A percentile compares a stretch with the other conserved stretches of the same genome.
phyloP scores from a whole-genome alignment of 1,140 invertebrate species.

The Diabrotica undecimpunctata region DNA sequence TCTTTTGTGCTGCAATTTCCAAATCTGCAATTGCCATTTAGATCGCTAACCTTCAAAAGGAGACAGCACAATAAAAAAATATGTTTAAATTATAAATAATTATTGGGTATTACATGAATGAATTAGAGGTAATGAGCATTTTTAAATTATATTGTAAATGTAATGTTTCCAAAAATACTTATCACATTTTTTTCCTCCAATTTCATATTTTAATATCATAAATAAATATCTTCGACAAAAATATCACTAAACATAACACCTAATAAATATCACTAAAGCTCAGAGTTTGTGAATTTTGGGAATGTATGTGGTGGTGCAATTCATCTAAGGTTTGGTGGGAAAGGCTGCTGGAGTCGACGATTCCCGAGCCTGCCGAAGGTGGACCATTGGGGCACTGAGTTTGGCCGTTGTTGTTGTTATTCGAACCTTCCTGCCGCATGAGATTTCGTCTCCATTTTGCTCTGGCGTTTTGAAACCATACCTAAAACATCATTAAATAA shows the following conservation, averaged over 20 bases:
- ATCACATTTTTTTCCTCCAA: no score
- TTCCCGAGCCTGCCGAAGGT: slow-evolving; percentile 45
- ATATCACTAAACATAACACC: background rate
- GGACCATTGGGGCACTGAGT: slow-evolving; percentile 49
- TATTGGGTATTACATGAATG: no score
- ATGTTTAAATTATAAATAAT: no score
- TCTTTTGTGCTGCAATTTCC: no score
- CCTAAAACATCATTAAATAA: slow-evolving; percentile 55
- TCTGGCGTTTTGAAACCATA: slow-evolving; percentile 97
- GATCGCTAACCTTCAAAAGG: background rate
- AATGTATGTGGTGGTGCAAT: slow-evolving; percentile 45
- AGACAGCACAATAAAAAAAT: no score
- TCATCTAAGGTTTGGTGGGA: slow-evolving; percentile 45
- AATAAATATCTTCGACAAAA: background rate
- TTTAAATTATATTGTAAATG: background rate
- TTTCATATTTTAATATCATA: background rate
- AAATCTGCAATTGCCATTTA: no score
- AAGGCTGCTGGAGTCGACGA: slow-evolving; percentile 35
- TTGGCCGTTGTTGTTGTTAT: slow-evolving; percentile 46
- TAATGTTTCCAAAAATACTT: no score
- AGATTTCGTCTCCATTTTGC: slow-evolving; percentile 91
- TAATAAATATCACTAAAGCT: slow-evolving; percentile 47
- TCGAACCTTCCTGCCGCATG: slow-evolving; percentile 66
- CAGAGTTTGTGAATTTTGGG: slow-evolving; percentile 43
- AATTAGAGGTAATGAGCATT: background rate